phyloP scores from a whole-genome alignment of 2,797 vertebrate species.

The Squalus acanthias region DNA sequence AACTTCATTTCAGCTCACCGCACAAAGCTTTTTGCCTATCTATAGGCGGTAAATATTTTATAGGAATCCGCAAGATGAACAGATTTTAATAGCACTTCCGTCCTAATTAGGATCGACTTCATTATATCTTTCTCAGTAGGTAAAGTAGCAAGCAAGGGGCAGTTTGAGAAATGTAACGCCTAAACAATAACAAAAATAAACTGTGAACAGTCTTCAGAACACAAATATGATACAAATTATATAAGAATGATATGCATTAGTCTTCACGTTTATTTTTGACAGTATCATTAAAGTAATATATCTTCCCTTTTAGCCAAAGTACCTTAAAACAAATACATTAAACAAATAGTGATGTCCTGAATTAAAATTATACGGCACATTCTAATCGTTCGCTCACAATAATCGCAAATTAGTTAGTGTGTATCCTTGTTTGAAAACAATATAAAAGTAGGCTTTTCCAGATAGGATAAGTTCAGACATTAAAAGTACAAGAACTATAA shows the following conservation, averaged over 20 bases:
- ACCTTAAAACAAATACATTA: neutral
- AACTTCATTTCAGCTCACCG: neutral
- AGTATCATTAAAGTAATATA: neutral
- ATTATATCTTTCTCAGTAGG: neutral
- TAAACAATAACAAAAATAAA: neutral
- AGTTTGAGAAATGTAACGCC: neutral
- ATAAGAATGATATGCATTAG: neutral
- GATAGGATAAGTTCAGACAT: neutral
- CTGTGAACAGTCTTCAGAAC: too few species aligned
- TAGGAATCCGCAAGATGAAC: neutral
- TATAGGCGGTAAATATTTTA: constrained; percentile 22
- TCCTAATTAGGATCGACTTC: neutral
- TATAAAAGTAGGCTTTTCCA: neutral
- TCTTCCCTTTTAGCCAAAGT: neutral
- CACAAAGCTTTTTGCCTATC: constrained; percentile 28
- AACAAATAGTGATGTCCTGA: neutral
- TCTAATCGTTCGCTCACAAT: neutral
- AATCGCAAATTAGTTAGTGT: neutral
- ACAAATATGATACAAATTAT: neutral
- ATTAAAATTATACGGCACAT: neutral
- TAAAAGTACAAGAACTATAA: neutral
- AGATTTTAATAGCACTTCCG: constrained; percentile 12
- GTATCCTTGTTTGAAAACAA: neutral
- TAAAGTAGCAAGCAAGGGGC: neutral
- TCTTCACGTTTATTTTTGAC: neutral